Evolutionary conservation across 2,888 invertebrate genomes (phyloP), one percentile per base, ranked within the genome.

Genomic region (Oegoconia quadripuncta): DNA sequence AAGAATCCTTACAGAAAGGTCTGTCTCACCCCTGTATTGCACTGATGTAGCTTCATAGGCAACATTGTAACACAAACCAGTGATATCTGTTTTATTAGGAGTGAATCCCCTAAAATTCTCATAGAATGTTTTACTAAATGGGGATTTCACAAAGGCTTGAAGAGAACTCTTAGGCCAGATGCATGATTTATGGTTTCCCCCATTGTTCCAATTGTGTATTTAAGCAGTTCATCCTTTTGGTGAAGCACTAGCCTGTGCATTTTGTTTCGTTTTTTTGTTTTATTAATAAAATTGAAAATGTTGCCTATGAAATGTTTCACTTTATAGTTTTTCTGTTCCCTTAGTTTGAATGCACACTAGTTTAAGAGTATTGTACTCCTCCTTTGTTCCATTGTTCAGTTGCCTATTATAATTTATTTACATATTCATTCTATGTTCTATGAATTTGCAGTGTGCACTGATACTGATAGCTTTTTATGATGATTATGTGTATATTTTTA

Each of bases 1-100:
- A 83, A 79, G 81, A 84, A 78, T 71, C 71, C 76, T 74, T 80
- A 74, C 61, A 76, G 64, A 63, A 83, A 86, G 86, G 86, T 86
- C 77, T 71, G 86, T 86, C 58, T 40, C 47, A 39, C 2, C 8
- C 55, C 54, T 53, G 41, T 41, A 51, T 57, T 55, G 52, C 53
- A 57, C 53, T 47, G 29, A 35, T 26, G 33, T 22, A 28, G 14
- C 12, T 34, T 74, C 72, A 66, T 70, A 73, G 73, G 72, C 72
- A 78, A 77, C 74, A 65, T 66, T 30, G 9, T 25, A 12, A 25
- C 12, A 3, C 12, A 6, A 6, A 23, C n/a, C 7, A 23, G 7
- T 23, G 5, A 5, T 3, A 8, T n/a, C n/a, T n/a, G n/a, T n/a
- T n/a, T n/a, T n/a, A n/a, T n/a, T n/a, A n/a, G n/a, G n/a, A n/a